phyloP scores from a whole-genome alignment of 2,888 invertebrate species.

The Cerastis leucographa region DNA sequence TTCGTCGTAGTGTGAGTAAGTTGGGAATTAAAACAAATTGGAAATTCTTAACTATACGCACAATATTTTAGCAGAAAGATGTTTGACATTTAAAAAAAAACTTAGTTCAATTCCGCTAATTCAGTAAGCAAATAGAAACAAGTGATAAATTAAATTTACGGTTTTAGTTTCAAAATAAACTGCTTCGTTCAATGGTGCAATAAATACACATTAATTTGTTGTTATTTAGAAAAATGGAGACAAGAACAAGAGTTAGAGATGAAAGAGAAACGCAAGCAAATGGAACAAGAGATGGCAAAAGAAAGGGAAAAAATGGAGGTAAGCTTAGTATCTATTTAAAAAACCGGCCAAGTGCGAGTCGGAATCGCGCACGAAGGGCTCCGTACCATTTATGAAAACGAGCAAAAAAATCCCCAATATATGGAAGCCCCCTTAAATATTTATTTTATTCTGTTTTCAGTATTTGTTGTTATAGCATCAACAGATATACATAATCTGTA shows the following conservation, averaged over 20 bases:
- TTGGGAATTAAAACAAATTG: not conserved
- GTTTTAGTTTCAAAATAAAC: not conserved
- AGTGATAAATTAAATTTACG: not conserved
- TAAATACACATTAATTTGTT: not conserved
- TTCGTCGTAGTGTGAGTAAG: not conserved
- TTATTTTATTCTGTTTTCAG: no score
- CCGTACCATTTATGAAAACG: no score
- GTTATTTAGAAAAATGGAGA: conserved; percentile 81
- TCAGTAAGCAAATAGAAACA: not conserved
- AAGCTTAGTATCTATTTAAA: conserved; percentile 10
- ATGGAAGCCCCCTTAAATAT: no score
- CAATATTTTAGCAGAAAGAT: not conserved
- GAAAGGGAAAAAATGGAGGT: conserved; percentile 81
- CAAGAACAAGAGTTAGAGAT: conserved; percentile 81
- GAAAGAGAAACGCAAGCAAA: conserved; percentile 75
- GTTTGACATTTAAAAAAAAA: not conserved
- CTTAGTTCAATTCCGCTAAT: not conserved
- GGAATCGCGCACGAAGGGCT: no score
- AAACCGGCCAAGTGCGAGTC: no score
- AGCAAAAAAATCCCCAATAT: no score
- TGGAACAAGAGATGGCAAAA: conserved; percentile 78
- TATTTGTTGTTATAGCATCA: no score
- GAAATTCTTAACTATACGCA: not conserved
- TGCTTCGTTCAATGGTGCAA: not conserved
- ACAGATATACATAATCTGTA: no score